Percentiles rank a stretch among this genome's conserved stretches.
These are phyloP conservation scores for Holotrichia oblita DNA, from an alignment of 1,140 invertebrate species.

Conservation along the genomic window DNA sequence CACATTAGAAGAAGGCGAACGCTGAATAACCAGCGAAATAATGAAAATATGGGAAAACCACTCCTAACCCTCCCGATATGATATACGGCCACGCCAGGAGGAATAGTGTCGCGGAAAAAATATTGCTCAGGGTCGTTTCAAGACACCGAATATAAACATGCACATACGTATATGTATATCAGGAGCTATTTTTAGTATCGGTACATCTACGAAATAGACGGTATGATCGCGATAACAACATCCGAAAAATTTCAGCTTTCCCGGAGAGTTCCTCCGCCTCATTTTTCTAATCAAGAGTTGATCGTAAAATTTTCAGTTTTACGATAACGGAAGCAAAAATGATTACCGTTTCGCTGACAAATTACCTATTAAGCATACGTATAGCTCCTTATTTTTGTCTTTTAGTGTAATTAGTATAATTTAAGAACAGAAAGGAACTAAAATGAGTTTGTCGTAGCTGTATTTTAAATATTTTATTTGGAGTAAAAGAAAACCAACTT, in stretches of 20 bases:
- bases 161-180: too few relatives aligned
- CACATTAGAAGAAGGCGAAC: background rate
- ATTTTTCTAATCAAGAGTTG: background rate
- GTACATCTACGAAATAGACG: constrained; percentile 6
- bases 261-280: background rate
- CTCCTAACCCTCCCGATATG: background rate
- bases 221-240: background rate
- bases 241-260: background rate
- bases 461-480: too few relatives aligned
- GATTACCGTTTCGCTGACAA: background rate
- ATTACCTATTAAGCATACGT: background rate
- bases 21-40: background rate
- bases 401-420: background rate
- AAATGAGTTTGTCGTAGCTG: too few relatives aligned
- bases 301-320: background rate
- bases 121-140: background rate
- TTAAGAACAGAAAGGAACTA: background rate
- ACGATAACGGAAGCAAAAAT: constrained; percentile 4
- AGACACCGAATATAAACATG: background rate
- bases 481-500: too few relatives aligned
- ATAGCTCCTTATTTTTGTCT: background rate
- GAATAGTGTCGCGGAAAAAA: constrained; percentile 4
- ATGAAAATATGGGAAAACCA: constrained; percentile 6
- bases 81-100: background rate
- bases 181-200: background rate